Percentiles rank a stretch among this genome's conserved stretches.
Evolutionary conservation across 2,797 vertebrate genomes (phyloP).

Genomic region (Tamandua tetradactyla): DNA sequence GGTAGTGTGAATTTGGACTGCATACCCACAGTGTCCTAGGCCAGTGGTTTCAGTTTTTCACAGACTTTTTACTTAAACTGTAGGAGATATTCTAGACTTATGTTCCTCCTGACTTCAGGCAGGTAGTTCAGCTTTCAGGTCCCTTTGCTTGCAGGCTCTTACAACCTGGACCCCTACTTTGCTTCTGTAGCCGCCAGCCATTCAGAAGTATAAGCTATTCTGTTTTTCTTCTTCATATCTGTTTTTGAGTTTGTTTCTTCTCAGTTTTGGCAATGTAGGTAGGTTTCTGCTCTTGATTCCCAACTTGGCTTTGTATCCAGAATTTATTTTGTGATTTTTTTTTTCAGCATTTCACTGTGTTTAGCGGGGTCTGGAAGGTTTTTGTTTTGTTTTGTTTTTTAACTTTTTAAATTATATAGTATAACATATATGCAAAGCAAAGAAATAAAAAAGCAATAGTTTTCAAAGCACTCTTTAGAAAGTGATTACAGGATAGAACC

Average conservation of each 20-base stretch:
- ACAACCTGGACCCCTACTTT: neutral
- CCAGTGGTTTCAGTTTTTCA: constrained; percentile 5
- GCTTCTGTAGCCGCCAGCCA: neutral
- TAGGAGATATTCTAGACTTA: neutral
- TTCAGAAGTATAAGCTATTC: neutral
- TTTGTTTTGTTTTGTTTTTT: no score
- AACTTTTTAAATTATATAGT: no score
- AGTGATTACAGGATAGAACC: no score
- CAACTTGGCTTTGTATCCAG: neutral
- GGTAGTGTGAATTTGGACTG: neutral
- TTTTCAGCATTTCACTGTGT: neutral
- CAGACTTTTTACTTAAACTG: neutral
- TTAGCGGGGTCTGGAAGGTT: neutral
- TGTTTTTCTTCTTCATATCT: neutral
- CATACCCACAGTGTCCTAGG: neutral
- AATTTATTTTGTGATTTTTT: neutral
- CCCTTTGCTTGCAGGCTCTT: neutral
- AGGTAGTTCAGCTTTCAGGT: neutral
- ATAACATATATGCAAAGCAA: no score
- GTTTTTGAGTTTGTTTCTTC: constrained; percentile 21
- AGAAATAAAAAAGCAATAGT: no score
- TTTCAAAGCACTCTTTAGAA: no score
- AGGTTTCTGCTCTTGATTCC: constrained; percentile 30
- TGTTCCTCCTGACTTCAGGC: neutral
- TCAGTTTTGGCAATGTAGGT: constrained; percentile 22